Conservation (phyloP, 2,113 vertebrate species). For the Paracanthobrama guichenoti region DNA sequence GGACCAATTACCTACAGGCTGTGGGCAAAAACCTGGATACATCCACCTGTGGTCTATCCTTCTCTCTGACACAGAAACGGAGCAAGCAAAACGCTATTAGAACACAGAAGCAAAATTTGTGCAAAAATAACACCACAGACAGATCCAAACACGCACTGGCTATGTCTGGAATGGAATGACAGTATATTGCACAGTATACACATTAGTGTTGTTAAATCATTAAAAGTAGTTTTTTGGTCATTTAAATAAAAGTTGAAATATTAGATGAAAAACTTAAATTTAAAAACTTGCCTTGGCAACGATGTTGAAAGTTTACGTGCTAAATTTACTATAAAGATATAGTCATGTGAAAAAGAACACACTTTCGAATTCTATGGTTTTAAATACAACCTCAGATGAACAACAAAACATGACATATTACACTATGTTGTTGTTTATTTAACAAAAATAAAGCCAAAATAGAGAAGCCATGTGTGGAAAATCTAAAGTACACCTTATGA, state of each 20-base stretch:
- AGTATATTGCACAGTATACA: not conserved
- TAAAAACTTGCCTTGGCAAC: not conserved
- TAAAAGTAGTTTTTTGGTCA: not conserved
- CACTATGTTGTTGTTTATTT: no score
- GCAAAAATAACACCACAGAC: not conserved
- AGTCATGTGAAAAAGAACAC: no score
- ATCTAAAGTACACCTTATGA: no score
- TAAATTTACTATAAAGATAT: no score
- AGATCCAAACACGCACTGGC: slow-evolving; percentile 28
- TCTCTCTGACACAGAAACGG: slow-evolving; percentile 59
- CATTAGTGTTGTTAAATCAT: not conserved
- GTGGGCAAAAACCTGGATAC: slow-evolving; percentile 85
- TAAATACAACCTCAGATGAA: no score
- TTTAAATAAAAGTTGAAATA: not conserved
- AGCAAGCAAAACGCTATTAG: not conserved
- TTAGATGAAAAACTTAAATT: not conserved
- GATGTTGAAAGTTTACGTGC: no score
- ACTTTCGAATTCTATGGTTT: no score
- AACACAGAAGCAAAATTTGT: not conserved
- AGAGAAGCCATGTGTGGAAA: no score
- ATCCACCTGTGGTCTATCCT: slow-evolving; percentile 74
- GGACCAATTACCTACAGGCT: slow-evolving; percentile 78
- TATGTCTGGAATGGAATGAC: not conserved
- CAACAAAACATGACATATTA: no score
- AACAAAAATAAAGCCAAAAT: no score